Evolutionary conservation across 2,797 vertebrate species (phyloP), one percentile per base, ranked within the genome.

Genomic region (Monodelphis domestica): DNA sequence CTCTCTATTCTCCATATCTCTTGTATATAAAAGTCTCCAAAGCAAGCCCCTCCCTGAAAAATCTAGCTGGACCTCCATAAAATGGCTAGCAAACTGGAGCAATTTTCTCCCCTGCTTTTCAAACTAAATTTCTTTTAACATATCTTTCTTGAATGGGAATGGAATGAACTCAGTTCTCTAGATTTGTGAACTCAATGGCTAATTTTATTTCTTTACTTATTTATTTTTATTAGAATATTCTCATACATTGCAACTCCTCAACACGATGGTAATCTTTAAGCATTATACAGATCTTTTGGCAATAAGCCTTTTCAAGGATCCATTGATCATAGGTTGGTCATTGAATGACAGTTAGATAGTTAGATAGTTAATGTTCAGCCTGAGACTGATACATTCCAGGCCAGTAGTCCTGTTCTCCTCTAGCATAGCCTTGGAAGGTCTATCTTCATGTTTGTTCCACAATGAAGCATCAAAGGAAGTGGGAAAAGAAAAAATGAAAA

Each of bases 101-200:
- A 21, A n/a, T 5, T 89, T 12, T 54, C 52, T 38, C 53, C 78
- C 87, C 2, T 33, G 9, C 54, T 17, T 59, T 53, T 53, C 33
- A 50, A 29, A 45, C 50, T 38, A 51, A 52, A 59, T 63, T 26
- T 38, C 89, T 92, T 70, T 95, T 59, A 51, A 29, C 70, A 56
- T 51, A 28, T 30, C 54, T 54, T 87, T 53, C 78, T 54, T 91
- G 38, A 94, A 87, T 0, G 52, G 0, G 53, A n/a, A 56, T 94
- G 45, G 38, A 90, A 93, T 63, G 51, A 91, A 91, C 52, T 84
- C 59, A 29, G 0, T 52, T 55, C 30, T 95, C 92, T 33, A 54
- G 63, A n/a, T 63, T 63, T 63, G 14, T 14, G 33, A n/a, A n/a
- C 3, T 38, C 15, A 70, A 5, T 63, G 59, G 30, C 59, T 63